Evolutionary conservation across 2,113 vertebrate genomes (phyloP).

Genomic region (Neodontobutis hainanensis): DNA sequence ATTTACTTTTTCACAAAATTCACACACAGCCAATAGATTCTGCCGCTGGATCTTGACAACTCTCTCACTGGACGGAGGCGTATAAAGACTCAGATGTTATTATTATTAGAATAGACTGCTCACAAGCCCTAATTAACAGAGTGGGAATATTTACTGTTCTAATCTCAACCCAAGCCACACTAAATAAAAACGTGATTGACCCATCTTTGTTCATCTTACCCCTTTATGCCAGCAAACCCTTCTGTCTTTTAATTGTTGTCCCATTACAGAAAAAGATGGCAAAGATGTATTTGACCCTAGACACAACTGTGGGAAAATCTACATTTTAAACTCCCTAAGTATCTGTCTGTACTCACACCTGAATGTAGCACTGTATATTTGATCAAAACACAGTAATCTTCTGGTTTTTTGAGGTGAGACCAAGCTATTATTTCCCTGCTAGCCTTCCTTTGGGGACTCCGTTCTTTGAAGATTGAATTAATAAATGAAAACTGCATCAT

Average conservation of each 20-base stretch:
- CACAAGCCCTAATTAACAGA: slow-evolving; percentile 31
- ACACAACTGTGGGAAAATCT: background rate
- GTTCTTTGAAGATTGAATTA: slow-evolving; percentile 45
- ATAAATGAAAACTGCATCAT: slow-evolving; percentile 31
- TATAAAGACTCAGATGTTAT: slow-evolving; percentile 24
- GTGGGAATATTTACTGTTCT: slow-evolving; percentile 12
- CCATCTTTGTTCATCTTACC: slow-evolving; percentile 6
- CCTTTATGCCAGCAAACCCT: background rate
- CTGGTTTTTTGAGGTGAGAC: slow-evolving; percentile 26
- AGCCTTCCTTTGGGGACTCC: slow-evolving; percentile 28
- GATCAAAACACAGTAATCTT: slow-evolving; percentile 35
- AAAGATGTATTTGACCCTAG: background rate
- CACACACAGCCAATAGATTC: slow-evolving; percentile 10
- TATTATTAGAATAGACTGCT: slow-evolving; percentile 29
- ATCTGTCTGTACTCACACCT: background rate
- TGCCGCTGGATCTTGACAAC: slow-evolving; percentile 31
- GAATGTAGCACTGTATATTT: too few species aligned
- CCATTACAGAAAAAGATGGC: background rate
- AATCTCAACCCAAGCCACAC: slow-evolving; percentile 7
- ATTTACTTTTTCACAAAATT: slow-evolving; percentile 43
- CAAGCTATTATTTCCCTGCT: slow-evolving; percentile 32
- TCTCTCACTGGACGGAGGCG: slow-evolving; percentile 31
- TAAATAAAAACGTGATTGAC: slow-evolving; percentile 12
- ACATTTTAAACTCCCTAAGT: background rate
- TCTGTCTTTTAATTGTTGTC: background rate